Percentiles rank a stretch among this genome's conserved stretches.
Conservation (phyloP, 2,888 invertebrate species). For the Nemotelus nigrinus region DNA sequence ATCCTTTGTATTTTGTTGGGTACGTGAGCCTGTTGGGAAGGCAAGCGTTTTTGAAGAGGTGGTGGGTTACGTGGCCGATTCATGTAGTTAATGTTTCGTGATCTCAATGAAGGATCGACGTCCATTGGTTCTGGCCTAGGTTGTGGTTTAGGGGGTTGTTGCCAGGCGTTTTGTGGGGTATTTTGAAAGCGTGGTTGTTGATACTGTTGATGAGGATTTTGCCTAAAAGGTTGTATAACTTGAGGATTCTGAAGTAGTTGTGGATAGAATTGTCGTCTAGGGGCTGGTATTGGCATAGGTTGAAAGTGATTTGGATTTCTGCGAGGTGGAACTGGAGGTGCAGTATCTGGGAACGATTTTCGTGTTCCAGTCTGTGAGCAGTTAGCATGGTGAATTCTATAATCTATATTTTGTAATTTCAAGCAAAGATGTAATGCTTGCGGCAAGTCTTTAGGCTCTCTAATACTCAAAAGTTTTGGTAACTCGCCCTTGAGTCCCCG, state of each 20-base stretch:
- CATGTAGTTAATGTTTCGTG: not conserved
- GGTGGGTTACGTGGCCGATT: conserved; percentile 1
- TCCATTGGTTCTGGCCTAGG: not conserved
- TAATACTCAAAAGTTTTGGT: conserved; percentile 38
- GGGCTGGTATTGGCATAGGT: not conserved
- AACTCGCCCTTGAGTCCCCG: conserved; percentile 38
- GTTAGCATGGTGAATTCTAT: conserved; percentile 41
- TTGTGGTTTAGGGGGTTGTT: not conserved
- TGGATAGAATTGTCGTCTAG: not conserved
- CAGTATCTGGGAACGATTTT: not conserved
- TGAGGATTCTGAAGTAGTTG: not conserved
- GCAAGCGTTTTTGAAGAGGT: not conserved
- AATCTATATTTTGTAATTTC: conserved; percentile 35
- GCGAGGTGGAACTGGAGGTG: not conserved
- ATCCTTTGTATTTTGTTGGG: conserved; percentile 7
- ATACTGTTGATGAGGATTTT: not conserved
- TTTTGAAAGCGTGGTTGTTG: not conserved
- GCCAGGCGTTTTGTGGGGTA: not conserved
- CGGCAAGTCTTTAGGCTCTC: conserved; percentile 41
- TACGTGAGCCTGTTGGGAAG: not conserved
- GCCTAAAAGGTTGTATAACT: not conserved
- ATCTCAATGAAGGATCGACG: not conserved
- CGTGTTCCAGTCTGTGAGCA: not conserved
- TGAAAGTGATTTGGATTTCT: not conserved
- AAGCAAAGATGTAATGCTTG: conserved; percentile 41